phyloP scores from a whole-genome alignment of 2,113 vertebrate genomes.

The Leptosomus discolor region DNA sequence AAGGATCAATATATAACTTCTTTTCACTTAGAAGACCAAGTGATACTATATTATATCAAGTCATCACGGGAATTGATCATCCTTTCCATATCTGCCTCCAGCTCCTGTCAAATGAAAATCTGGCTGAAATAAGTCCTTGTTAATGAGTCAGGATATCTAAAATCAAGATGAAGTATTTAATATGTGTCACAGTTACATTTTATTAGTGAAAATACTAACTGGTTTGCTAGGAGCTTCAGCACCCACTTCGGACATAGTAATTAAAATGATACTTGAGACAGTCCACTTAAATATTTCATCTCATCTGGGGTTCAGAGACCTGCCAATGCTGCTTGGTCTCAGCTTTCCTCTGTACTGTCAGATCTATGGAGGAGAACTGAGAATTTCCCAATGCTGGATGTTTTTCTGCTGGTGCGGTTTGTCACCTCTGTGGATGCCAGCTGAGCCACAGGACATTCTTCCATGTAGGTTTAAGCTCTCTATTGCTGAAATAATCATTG shows the following conservation, averaged over 20 bases:
- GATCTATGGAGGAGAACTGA: neutral
- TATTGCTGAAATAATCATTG: neutral
- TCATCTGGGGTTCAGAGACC: neutral
- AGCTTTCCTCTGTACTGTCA: neutral
- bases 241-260: neutral
- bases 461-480: neutral
- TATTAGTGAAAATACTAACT: accelerated
- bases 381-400: neutral
- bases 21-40: neutral
- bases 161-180: neutral
- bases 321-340: accelerated
- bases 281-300: neutral
- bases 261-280: neutral
- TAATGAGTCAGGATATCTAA: neutral
- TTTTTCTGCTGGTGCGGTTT: neutral
- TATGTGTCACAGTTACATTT: neutral
- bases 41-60: neutral
- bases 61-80: accelerated
- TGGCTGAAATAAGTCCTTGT: neutral
- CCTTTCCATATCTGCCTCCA: neutral
- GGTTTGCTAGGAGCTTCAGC: neutral
- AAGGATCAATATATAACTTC: neutral
- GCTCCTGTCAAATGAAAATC: neutral
- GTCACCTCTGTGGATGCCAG: neutral
- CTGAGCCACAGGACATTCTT: neutral